These are phyloP conservation scores for Brachionus koreanus DNA, from an alignment of 1,140 invertebrate genomes.

Conservation along the genomic window DNA sequence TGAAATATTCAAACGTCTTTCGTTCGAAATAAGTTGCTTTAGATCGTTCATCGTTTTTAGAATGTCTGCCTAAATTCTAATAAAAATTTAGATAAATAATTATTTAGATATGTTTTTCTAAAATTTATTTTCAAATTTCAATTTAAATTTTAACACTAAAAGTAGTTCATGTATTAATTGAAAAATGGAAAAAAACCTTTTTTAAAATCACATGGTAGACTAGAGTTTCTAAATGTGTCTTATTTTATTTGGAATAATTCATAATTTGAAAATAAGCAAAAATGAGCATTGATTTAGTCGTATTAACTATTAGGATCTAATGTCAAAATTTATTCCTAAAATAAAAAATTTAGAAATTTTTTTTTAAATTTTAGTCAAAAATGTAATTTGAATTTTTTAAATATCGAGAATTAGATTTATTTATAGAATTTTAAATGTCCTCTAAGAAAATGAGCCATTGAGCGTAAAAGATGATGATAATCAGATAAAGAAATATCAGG, in stretches of 20 bases:
- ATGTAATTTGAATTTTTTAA: no score
- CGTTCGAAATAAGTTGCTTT: background rate
- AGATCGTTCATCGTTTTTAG: conserved; percentile 30
- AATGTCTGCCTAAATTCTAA: background rate
- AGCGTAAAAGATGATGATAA: no score
- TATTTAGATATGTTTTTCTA: background rate
- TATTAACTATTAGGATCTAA: no score
- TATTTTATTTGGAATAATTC: background rate
- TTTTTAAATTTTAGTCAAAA: no score
- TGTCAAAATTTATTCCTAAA: no score
- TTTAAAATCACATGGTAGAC: background rate
- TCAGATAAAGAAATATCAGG: no score
- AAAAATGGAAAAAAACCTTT: background rate
- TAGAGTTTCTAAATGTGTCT: background rate
- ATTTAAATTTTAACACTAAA: background rate
- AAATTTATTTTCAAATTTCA: background rate
- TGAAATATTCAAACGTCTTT: background rate
- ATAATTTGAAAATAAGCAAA: no score
- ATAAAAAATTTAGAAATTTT: no score
- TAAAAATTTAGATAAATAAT: background rate
- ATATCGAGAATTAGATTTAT: no score
- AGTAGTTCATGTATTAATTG: background rate
- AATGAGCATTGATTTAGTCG: no score
- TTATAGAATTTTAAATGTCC: no score
- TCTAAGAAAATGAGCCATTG: no score